Base-by-base conservation (phyloP, 2,113 vertebrate species). In the Anser cygnoides region DNA sequence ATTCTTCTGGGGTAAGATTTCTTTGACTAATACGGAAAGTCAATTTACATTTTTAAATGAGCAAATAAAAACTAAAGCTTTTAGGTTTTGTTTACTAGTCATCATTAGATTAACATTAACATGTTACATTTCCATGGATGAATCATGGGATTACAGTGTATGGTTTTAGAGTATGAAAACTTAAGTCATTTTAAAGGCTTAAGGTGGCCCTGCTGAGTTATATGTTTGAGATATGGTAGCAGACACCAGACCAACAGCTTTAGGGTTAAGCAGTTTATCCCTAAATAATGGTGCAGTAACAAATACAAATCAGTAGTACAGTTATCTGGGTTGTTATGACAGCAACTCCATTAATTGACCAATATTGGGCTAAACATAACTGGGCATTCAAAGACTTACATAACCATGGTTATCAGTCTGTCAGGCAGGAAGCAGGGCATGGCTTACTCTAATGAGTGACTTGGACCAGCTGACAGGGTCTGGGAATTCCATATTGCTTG, bases 21-120 rank as follows among this genome's bases (percentile, higher is more conserved):
- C 41, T 41, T 41, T 41, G 41, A 98, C 99, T 97, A 99, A 99
- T 95, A 97, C 98, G 87, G 98, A 99, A 97, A 98, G 97, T 15
- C 98, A 71, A 71, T 71, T 79, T 79, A 33, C 49, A 46, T 55
- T 88, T 41, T 80, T 80, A 80, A 80, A 72, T 25, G 62, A 74
- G 39, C 17, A 61, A 76, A 76, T 17, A 71, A 87, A 79, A 28
- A n/a, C 22, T 62, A 71, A 71, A 79, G 31, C 37, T 71, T 62
- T 87, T 71, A 71, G 39, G 31, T 77, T 80, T 77, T 77, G 35
- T 43, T 78, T 79, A 26, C 74, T 79, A 55, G 33, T 55, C 39
- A 78, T 62, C 21, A 63, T 72, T 87, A 68, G 63, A 50, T 68
- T 77, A 61, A 80, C 25, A 35, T 67, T 80, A 55, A 70, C 49